Conservation (phyloP, 2,113 vertebrate genomes). For the Anhinga anhinga region DNA sequence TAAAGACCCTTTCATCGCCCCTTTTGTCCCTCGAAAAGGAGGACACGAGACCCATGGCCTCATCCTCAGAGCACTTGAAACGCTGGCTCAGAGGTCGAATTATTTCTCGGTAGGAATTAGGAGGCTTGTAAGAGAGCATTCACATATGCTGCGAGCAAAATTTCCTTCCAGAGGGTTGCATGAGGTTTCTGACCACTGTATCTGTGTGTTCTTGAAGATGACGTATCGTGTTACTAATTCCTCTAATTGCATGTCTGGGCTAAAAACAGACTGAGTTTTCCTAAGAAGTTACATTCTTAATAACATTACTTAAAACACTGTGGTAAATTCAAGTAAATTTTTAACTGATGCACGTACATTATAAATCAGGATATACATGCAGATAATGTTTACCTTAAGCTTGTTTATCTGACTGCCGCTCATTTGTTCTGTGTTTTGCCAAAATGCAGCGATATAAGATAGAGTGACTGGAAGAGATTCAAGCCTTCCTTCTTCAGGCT, state of each 20-base stretch:
- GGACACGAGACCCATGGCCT: neutral
- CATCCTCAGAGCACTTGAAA: neutral
- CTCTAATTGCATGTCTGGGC: conserved; percentile 79
- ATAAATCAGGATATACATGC: conserved; percentile 52
- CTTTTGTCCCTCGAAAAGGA: neutral
- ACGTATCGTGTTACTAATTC: conserved; percentile 76
- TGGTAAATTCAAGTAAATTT: conserved; percentile 55
- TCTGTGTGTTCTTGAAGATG: conserved; percentile 56
- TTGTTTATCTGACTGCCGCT: conserved; percentile 71
- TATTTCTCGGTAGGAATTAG: neutral
- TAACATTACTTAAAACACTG: conserved; percentile 65
- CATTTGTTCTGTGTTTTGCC: conserved; percentile 43
- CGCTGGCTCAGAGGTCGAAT: neutral
- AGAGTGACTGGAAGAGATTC: conserved; percentile 53
- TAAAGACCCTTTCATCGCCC: neutral
- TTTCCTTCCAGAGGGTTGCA: conserved; percentile 53
- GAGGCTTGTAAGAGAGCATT: neutral
- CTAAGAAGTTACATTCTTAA: conserved; percentile 77
- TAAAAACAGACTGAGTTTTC: conserved; percentile 78
- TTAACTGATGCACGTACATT: conserved; percentile 32
- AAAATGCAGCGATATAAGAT: conserved; percentile 21
- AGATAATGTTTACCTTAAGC: conserved; percentile 70
- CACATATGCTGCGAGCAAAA: neutral
- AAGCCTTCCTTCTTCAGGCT: conserved; percentile 55
- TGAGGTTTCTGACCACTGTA: conserved; percentile 40